A percentile compares a stretch with the other conserved stretches of the same genome.
Conservation (phyloP, 1,140 invertebrate species). For the Caenorhabditis briggsae region DNA sequence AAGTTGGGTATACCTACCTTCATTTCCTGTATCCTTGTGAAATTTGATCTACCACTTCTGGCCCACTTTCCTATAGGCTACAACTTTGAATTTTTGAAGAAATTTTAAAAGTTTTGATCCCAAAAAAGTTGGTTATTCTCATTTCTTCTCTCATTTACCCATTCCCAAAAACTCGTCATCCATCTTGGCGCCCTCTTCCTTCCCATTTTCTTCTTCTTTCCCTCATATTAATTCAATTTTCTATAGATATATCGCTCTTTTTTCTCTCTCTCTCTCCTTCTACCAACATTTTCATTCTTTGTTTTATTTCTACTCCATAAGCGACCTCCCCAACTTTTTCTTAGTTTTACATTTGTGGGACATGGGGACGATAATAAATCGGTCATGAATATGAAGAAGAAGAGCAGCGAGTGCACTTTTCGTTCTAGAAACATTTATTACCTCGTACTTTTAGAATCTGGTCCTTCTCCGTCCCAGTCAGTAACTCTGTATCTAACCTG, state of each 20-base stretch:
- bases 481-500: background rate
- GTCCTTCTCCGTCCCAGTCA: background rate
- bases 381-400: background rate
- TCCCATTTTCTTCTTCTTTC: background rate
- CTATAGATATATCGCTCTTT: background rate
- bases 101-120: background rate
- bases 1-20: background rate
- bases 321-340: background rate
- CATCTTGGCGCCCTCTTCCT: background rate
- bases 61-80: too few relatives aligned
- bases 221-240: conserved; percentile 46
- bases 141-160: background rate
- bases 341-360: background rate
- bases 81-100: background rate
- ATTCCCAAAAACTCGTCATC: conserved; percentile 13
- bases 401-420: background rate
- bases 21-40: conserved; percentile 25
- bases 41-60: conserved; percentile 16
- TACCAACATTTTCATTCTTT: background rate
- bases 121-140: conserved; percentile 11
- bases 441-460: background rate
- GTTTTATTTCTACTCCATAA: conserved; percentile 12
- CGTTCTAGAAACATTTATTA: background rate
- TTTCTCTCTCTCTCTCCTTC: conserved; percentile 4
- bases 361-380: too few relatives aligned